Base-by-base conservation (phyloP, 2,797 vertebrate species). In the Rhinoraja longicauda region DNA sequence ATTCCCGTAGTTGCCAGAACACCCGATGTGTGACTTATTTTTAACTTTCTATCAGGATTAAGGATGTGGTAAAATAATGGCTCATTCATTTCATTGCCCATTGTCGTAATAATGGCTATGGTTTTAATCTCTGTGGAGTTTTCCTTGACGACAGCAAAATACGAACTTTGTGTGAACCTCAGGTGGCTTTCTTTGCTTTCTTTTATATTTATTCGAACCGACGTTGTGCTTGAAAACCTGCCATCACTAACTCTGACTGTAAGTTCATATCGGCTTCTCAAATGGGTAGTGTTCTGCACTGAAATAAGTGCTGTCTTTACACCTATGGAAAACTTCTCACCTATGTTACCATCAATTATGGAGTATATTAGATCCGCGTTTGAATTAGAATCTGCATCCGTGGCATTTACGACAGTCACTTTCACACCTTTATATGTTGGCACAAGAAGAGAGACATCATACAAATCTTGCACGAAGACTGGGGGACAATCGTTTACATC, bases 401-500 rank as follows among this genome's bases (percentile, higher is more conserved):
- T 97, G 17, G 98, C 98, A 45, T 98, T 98, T 73, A 99, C 94
- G 0, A 95, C 95, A 94, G 98, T 95, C 93, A 99, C 96, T 94
- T 97, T 96, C 36, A 99, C 98, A 0, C 97, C 98, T 97, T 95
- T 98, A 95, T 98, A 99, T 0, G 98, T 98, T 67, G 99, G 99
- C 94, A 99, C 94, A 39, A 98, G 94, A 94, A 99, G 29, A 0
- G 97, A 97, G 12, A 97, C 95, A 94, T 99, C 98, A 0, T 99
- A 99, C 0, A 97, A 24, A 7, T 98, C 96, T 95, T 96, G 96
- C 93, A 96, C 97, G 95, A 99, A 99, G 93, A 97, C 95, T 4
- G 99, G 99, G 45, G 97, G 95, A 86, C 98, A 99, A 95, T 99
- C 99, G 92, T 99, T 99, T 93, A 99, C 97, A 93, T 99, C 98